Evolutionary conservation across 2,888 invertebrate species (phyloP), one percentile per base, ranked within the genome.

Genomic region (Lathronympha strigana): DNA sequence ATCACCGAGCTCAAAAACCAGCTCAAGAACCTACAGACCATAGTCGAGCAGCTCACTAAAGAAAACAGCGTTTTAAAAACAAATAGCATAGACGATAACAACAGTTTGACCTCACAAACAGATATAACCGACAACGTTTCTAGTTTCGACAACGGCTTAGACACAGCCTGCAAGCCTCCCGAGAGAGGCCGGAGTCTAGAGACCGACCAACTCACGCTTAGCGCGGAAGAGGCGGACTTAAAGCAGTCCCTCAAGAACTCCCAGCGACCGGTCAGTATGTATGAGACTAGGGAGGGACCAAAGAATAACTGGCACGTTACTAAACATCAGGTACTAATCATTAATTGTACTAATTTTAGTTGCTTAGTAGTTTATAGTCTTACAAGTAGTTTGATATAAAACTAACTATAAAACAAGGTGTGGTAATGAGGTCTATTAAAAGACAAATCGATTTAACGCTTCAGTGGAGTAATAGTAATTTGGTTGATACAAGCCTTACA

Each of bases 221-320:
- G 69, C 85, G 76, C 86, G 28, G 93, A 93, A 68, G 92, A 93
- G 19, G 87, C 90, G 33, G 92, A 93, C 63, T 78, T 88, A 58
- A 92, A 90, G 77, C 81, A 86, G 19, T 71, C 85, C 51, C 71
- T 80, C 67, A 89, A 88, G 74, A 75, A 77, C 66, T 87, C 88
- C 68, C 96, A 95, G 83, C 92, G 97, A 77, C 97, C 97, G 75
- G 96, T 95, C 74, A 97, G 97, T 88, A 97, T 97, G 97, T 97
- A 95, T 87, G 97, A 97, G 87, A 94, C 96, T 71, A 94, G 97
- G 73, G 94, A 96, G 90, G 95, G 95, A 68, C 91, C 93, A 72
- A 92, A 88, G 83, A 89, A 90, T 88, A 92, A 94, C 81, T 93
- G 93, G 86, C 93, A 93, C 87, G 90, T 92, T 88, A 92, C 92